phyloP scores from a whole-genome alignment of 2,888 invertebrate species.

The Melanargia galathea region DNA sequence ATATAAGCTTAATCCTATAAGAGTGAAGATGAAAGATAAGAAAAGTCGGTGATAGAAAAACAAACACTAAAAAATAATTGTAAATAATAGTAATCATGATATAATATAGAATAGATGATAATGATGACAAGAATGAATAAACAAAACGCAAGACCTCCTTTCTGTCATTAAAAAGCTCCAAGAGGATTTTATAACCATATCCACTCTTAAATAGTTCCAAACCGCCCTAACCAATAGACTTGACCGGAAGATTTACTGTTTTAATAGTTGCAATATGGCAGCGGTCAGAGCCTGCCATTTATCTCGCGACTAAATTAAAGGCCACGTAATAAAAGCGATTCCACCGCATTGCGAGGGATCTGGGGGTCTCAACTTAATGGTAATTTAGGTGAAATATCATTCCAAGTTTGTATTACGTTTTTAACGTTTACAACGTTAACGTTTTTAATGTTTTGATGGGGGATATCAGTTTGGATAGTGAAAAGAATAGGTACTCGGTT shows the following conservation, averaged over 20 bases:
- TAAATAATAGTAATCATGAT: too few species aligned
- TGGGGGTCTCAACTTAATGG: constrained; percentile 27
- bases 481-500: too few species aligned
- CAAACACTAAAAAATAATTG: too few species aligned
- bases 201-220: constrained; percentile 14
- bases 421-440: too few species aligned
- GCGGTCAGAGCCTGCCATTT: constrained; percentile 56
- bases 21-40: too few species aligned
- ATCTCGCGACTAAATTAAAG: constrained; percentile 67
- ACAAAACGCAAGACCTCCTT: background rate
- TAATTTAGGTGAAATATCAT: constrained; percentile 15
- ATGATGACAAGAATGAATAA: too few species aligned
- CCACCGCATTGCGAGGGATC: constrained; percentile 33
- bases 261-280: constrained; percentile 70
- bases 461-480: too few species aligned
- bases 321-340: constrained; percentile 51
- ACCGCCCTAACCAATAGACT: constrained; percentile 31
- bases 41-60: too few species aligned
- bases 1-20: too few species aligned
- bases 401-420: background rate
- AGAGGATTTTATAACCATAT: background rate
- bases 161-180: background rate
- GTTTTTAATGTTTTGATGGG: too few species aligned
- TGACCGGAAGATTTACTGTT: constrained; percentile 66
- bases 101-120: too few species aligned